Evolutionary conservation across 2,888 invertebrate genomes (phyloP), one percentile per base, ranked within the genome.

Genomic region (Buathra laborator): DNA sequence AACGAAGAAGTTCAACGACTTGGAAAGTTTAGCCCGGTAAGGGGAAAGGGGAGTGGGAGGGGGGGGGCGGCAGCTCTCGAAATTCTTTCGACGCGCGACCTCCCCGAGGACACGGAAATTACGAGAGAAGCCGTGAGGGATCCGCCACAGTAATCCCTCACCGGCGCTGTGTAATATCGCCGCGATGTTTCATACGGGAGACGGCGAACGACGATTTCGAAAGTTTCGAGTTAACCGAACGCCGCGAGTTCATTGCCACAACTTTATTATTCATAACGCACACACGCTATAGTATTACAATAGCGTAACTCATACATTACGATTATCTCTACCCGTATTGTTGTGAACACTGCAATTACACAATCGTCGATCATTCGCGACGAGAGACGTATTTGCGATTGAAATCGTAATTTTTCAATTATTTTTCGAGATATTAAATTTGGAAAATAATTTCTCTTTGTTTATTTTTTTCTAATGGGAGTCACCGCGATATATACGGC

Each of bases 11-110:
- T 91, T 91, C 92, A 92, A 91, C 86, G 91, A 86, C 92, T 92
- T 91, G 86, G 92, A 92, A 92, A 92, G 92, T 92, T 92, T 86
- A 84, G 88, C 88, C 87, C 29, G 59, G 59, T 29, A 29, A 29
- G 14, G 29, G 14, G 29, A 29, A 29, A 32, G 0, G 59, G 14
- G 29, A 29, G 14, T 6, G 14, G 29, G 59, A 29, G 14, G 1
- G 6, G 88, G 84, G 87, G 86, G 85, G 88, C 83, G 87, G 72
- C 81, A 75, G 67, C 90, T 91, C 92, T 90, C 91, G 88, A 92
- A 92, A 91, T 90, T 91, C 87, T 87, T 86, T 80, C 51, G 53
- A 68, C 48, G 64, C 64, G 75, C 62, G 85, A 80, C 82, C 85
- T 85, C 82, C 48, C 66, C 67, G 77, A 81, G 83, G 80, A 76